These are phyloP conservation scores for Dexiosoma caninum DNA, from an alignment of 2,888 invertebrate species.

Conservation along the genomic window DNA sequence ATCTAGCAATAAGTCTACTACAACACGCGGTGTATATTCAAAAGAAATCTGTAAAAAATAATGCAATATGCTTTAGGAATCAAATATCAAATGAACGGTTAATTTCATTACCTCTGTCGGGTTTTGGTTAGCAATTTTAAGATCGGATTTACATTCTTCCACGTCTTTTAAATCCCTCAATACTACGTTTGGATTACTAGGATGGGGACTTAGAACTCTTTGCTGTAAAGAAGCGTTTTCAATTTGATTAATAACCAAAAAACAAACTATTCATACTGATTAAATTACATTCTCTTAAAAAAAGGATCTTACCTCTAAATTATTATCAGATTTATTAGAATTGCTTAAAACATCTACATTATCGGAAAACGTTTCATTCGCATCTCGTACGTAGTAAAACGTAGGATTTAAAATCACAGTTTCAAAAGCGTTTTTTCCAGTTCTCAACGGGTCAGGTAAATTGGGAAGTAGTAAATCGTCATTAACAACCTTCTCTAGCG, in stretches of 20 bases:
- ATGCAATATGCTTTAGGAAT: neutral
- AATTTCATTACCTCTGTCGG: conserved; percentile 14
- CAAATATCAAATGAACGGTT: neutral
- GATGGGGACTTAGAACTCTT: neutral
- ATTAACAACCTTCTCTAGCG: neutral
- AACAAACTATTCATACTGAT: no score
- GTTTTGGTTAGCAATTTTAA: neutral
- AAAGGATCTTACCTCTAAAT: neutral
- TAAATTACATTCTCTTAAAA: neutral
- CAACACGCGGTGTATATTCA: conserved; percentile 17
- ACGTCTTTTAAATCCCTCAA: neutral
- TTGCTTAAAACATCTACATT: neutral
- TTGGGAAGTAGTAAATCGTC: neutral
- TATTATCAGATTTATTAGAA: neutral
- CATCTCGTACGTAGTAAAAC: neutral
- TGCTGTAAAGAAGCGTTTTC: no score
- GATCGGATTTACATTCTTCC: neutral
- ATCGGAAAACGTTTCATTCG: neutral
- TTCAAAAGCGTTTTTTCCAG: neutral
- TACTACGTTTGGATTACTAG: neutral
- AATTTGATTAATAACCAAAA: no score
- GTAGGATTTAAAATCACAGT: no score
- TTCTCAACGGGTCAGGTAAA: neutral
- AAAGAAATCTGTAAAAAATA: conserved; percentile 12
- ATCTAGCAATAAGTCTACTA: conserved; percentile 25